Conservation (phyloP, 2,797 vertebrate species). For the Melanotaenia pygmaea region DNA sequence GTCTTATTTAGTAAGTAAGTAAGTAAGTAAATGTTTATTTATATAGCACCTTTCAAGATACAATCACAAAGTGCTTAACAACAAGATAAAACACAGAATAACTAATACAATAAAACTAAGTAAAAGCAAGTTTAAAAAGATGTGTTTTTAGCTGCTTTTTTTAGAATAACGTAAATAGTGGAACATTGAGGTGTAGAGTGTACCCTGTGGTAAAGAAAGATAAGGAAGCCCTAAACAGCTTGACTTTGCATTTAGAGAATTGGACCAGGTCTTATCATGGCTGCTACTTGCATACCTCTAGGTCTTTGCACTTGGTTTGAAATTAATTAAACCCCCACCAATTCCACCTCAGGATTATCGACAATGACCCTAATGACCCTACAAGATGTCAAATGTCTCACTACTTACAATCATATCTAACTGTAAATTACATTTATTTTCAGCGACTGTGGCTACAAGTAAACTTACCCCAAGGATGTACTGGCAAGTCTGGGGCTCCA, state of each 20-base stretch:
- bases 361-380: not conserved
- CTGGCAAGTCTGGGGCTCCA: slow-evolving; percentile 97
- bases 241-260: not conserved
- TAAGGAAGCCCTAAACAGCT: not conserved
- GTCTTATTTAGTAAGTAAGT: no score
- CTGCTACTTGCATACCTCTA: not conserved
- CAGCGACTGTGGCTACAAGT: not conserved
- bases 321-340: not conserved
- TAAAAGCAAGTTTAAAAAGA: no score
- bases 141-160: no score
- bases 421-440: not conserved
- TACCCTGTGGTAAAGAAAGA: not conserved
- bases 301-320: not conserved
- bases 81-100: no score
- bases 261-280: not conserved
- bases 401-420: not conserved
- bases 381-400: not conserved
- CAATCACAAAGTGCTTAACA: no score
- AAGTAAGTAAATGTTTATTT: no score
- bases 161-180: not conserved
- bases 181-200: not conserved
- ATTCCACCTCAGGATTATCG: not conserved
- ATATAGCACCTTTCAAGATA: no score
- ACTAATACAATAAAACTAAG: no score
- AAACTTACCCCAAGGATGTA: slow-evolving; percentile 95